These are phyloP conservation scores for Chrysomallon squamiferum DNA, from an alignment of 1,140 invertebrate genomes.

Conservation along the genomic window DNA sequence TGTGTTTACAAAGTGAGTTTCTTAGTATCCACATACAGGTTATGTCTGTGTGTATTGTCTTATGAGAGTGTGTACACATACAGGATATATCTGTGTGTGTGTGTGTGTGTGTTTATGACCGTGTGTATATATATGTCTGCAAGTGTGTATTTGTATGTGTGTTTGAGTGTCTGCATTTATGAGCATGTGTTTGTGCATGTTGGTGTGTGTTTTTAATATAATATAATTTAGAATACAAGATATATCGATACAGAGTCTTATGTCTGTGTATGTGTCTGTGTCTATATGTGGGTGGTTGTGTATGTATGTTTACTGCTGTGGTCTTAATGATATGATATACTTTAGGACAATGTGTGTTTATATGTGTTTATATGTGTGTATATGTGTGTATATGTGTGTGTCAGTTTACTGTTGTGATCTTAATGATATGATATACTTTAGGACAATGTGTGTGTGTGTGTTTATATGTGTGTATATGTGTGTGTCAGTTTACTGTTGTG, in stretches of 20 bases:
- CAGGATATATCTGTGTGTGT: not conserved
- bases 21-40: not conserved
- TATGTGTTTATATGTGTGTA: too few species aligned
- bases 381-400: too few species aligned
- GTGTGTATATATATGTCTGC: too few species aligned
- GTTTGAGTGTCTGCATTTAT: not conserved
- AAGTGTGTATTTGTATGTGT: too few species aligned
- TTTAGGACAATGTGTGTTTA: too few species aligned
- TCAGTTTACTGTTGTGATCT: not conserved
- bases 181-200: not conserved
- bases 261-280: too few species aligned
- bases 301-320: not conserved
- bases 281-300: too few species aligned
- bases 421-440: slow-evolving; percentile 9
- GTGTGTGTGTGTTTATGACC: not conserved
- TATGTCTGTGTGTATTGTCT: not conserved
- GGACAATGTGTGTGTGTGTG: slow-evolving; percentile 23
- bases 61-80: not conserved
- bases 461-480: not conserved
- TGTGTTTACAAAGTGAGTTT: slow-evolving; percentile 35
- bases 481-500: not conserved
- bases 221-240: too few species aligned
- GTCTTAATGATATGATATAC: too few species aligned
- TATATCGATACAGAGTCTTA: too few species aligned
- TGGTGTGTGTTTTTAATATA: not conserved